Conservation (phyloP, 2,888 invertebrate species). For the Lithophane semibrunnea region DNA sequence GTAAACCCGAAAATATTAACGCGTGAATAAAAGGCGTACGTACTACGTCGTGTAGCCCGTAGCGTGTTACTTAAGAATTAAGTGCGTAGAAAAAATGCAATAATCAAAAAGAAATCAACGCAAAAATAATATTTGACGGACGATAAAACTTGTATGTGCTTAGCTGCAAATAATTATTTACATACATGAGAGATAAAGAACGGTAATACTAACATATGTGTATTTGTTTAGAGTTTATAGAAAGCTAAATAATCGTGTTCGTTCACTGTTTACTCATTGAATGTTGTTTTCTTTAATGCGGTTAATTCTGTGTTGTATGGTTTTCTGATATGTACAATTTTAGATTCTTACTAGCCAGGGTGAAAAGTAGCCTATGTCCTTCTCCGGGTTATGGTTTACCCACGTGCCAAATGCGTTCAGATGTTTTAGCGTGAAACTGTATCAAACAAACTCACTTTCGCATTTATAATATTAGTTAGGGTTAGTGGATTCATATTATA, state of each 20-base stretch:
- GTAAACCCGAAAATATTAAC: conserved; percentile 1
- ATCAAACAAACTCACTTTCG: no score
- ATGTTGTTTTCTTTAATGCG: conserved; percentile 9
- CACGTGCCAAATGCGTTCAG: no score
- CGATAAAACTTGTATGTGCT: conserved; percentile 19
- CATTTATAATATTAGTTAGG: no score
- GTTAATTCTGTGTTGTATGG: conserved; percentile 16
- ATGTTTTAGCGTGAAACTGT: no score
- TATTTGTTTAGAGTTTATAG: conserved; percentile 41
- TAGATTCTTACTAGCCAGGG: background rate
- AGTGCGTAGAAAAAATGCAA: background rate
- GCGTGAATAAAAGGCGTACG: no score
- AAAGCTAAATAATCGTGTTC: conserved; percentile 38
- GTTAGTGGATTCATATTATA: background rate
- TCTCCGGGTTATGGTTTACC: no score
- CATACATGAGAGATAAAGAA: conserved; percentile 37
- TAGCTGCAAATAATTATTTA: conserved; percentile 41
- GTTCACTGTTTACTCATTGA: conserved; percentile 35
- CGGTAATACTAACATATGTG: conserved; percentile 2
- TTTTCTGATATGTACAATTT: conserved; percentile 17
- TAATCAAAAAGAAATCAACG: background rate
- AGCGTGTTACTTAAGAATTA: background rate
- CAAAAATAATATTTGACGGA: conserved; percentile 8
- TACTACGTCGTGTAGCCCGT: background rate
- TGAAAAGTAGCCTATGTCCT: no score